Evolutionary conservation across 2,113 vertebrate species (phyloP), one percentile per base, ranked within the genome.

Genomic region (Laticauda colubrina): DNA sequence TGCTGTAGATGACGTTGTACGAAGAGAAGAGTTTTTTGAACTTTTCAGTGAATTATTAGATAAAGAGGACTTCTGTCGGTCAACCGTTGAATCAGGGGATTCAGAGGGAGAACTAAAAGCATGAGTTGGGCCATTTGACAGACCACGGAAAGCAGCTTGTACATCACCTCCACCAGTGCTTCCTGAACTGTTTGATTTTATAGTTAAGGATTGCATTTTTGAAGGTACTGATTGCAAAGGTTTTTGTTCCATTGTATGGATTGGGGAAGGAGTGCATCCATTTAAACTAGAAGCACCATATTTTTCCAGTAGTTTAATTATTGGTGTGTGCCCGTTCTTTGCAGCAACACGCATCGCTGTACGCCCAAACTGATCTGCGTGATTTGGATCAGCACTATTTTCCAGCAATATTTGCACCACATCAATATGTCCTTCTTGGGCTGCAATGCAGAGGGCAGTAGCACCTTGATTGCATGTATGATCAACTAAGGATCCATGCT

Each of bases 261-360:
- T 98, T 6, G 99, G 99, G n/a, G 99, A 99, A 0, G 99, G 98
- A 93, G 98, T 99, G 88, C 98, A 99, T 85, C 99, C 99, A 29
- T 99, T 99, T 53, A 99, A 94, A 94, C 97, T 98, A 34, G 98
- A 98, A 2, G 98, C 99, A 45, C 99, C 99, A 0, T 99, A 99
- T 95, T 99, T 99, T 96, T 99, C 99, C 94, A 99, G 96, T 91
- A 99, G 97, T 95, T 99, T 99, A 89, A 99, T 98, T 92, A 99
- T 99, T 93, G 98, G 98, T 0, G 98, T 97, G 94, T 99, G 99
- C 89, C 99, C 98, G 0, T 99, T 99, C 97, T 99, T 99, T 90
- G 99, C 98, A 34, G 99, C 99, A n/a, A 99, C 99, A 9, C 99
- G 98, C 98, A 99, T 99, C 48, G 99, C 99, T 0, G 99, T 99